Conservation (phyloP, 1,140 invertebrate species). For the Heliconius himera region DNA sequence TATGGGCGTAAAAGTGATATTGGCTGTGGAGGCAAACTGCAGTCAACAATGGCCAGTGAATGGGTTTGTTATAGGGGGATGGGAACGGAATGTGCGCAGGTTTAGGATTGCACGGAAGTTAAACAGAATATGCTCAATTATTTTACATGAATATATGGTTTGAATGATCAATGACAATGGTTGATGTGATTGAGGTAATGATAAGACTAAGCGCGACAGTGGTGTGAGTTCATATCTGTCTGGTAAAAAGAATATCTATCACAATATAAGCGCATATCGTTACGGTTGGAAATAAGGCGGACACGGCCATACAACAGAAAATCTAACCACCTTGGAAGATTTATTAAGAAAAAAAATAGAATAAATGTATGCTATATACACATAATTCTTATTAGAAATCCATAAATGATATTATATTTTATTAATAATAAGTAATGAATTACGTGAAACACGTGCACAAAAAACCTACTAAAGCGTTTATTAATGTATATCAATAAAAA, state of each 20-base stretch:
- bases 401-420: not conserved
- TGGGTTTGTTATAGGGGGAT: slow-evolving; percentile 18
- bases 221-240: too few species aligned
- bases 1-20: slow-evolving; percentile 14
- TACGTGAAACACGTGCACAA: not conserved
- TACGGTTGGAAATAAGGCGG: too few species aligned
- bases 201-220: too few species aligned
- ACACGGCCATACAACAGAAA: too few species aligned
- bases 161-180: not conserved
- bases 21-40: slow-evolving; percentile 1
- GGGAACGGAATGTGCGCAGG: slow-evolving; percentile 19
- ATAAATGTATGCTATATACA: not conserved
- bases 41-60: slow-evolving; percentile 16
- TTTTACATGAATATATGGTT: not conserved
- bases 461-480: not conserved
- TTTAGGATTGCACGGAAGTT: slow-evolving; percentile 21
- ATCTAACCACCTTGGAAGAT: too few species aligned
- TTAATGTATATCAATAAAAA: not conserved
- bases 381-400: not conserved
- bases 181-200: too few species aligned
- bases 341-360: too few species aligned
- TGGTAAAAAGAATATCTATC: too few species aligned
- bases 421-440: not conserved
- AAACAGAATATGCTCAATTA: not conserved
- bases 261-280: too few species aligned